Evolutionary conservation across 2,797 vertebrate genomes (phyloP), one percentile per base, ranked within the genome.

Genomic region (Sebastes iracundus): DNA sequence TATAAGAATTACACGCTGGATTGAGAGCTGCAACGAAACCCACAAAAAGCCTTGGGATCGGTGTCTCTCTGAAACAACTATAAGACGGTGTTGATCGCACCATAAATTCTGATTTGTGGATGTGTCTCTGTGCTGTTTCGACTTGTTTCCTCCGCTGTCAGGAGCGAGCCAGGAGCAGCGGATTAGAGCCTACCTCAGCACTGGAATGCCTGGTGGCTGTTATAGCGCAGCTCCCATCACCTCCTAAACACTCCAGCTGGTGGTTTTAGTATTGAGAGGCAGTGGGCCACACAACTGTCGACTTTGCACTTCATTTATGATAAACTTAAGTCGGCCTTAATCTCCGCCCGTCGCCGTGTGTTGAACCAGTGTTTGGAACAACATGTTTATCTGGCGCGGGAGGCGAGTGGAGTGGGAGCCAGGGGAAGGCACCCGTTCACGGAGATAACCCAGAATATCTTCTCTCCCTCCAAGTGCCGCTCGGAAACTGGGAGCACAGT

Each of bases 281-380:
- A 88, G 92, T 88, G 90, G 91, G 90, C 89, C 89, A 89, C 87
- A 83, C 89, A 90, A 85, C 86, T 92, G 92, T 93, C 91, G 85
- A 93, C 94, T 92, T 93, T 90, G 92, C 93, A 92, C 90, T 91
- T 92, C 92, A 89, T 90, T 93, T 93, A 86, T 90, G 91, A 93
- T 92, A 91, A 93, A 91, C 88, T 90, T 94, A 93, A 94, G 91
- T 92, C 90, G 38, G 87, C 79, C 73, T 90, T 94, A 93, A 93
- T 94, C 92, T 93, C 77, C 59, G 74, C 90, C 88, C 49, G 81
- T 85, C 62, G 66, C 89, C 68, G 85, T 82, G 88, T 89, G 90
- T 92, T 76, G 85, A 91, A 93, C 90, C 91, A 82, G 78, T 85
- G 90, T 90, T 91, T 87, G 91, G 88, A 93, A 89, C 92, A 92